A percentile compares a stretch with the other conserved stretches of the same genome.
Evolutionary conservation across 2,888 invertebrate genomes (phyloP).

Genomic region (Mythimna lalbum): DNA sequence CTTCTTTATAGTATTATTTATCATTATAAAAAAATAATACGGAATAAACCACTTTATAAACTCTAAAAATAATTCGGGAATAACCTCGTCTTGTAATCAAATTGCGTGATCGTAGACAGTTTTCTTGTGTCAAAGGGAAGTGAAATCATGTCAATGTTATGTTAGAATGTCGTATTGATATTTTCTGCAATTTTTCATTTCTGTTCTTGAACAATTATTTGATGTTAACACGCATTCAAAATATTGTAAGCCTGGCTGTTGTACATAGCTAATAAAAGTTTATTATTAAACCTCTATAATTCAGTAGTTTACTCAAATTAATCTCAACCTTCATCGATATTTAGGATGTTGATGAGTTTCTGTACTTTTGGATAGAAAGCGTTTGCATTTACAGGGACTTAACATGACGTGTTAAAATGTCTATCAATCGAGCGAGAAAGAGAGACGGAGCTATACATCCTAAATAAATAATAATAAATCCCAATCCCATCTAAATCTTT

Average conservation of each 20-base stretch:
- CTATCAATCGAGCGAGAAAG: too few species aligned
- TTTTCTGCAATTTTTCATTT: not conserved
- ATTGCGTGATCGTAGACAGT: conserved; percentile 21
- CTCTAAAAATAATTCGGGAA: not conserved
- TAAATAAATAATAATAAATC: too few species aligned
- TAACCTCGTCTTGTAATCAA: not conserved
- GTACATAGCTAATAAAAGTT: not conserved
- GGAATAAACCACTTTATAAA: not conserved
- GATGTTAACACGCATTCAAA: conserved; percentile 15
- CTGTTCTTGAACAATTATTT: conserved; percentile 8
- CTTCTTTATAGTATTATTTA: too few species aligned
- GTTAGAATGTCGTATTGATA: conserved; percentile 18
- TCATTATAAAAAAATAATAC: too few species aligned
- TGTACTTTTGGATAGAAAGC: not conserved
- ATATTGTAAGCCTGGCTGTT: not conserved
- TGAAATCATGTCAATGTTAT: conserved; percentile 47
- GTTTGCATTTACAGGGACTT: not conserved
- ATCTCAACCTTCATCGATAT: too few species aligned
- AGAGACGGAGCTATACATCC: too few species aligned
- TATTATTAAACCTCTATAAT: not conserved
- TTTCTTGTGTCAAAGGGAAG: conserved; percentile 23
- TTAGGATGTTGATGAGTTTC: not conserved
- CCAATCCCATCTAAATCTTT: too few species aligned
- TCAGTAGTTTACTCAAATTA: not conserved
- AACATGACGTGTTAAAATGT: too few species aligned